A percentile compares a stretch with the other conserved stretches of the same genome.
Conservation (phyloP, 2,113 vertebrate species). For the Platycercus adscitus region DNA sequence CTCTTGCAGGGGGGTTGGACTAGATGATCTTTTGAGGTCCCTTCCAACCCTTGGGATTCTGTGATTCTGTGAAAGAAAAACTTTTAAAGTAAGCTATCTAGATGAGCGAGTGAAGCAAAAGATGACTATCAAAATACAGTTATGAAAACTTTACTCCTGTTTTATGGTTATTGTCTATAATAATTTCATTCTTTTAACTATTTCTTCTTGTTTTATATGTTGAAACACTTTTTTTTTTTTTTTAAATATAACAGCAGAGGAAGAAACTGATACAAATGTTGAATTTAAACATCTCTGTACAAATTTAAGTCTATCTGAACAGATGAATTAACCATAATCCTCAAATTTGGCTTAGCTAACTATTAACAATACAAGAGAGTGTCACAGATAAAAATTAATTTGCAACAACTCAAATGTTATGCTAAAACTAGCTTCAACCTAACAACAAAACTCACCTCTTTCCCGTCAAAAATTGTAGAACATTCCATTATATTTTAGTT, state of each 20-base stretch:
- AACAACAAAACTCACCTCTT: accelerated
- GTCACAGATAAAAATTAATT: neutral
- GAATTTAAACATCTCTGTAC: neutral
- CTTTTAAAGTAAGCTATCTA: neutral
- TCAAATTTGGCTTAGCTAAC: neutral
- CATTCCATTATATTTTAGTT: neutral
- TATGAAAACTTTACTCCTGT: neutral
- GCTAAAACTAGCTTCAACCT: neutral
- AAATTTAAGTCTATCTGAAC: neutral
- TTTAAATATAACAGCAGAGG: neutral
- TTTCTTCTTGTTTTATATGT: neutral
- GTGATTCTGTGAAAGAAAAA: neutral
- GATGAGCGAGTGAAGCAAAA: neutral
- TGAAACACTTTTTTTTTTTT: neutral
- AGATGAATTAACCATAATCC: neutral
- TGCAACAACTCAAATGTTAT: neutral
- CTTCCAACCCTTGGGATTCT: no score
- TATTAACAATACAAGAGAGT: neutral
- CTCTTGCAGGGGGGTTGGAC: no score
- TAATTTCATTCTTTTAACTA: neutral
- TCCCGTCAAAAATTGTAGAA: neutral
- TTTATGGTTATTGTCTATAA: neutral
- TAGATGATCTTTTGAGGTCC: no score
- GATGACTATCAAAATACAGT: neutral
- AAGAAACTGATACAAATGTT: neutral